A percentile compares a stretch with the other conserved stretches of the same genome.
Evolutionary conservation across 2,113 vertebrate genomes (phyloP).

Genomic region (Mirza zaza): DNA sequence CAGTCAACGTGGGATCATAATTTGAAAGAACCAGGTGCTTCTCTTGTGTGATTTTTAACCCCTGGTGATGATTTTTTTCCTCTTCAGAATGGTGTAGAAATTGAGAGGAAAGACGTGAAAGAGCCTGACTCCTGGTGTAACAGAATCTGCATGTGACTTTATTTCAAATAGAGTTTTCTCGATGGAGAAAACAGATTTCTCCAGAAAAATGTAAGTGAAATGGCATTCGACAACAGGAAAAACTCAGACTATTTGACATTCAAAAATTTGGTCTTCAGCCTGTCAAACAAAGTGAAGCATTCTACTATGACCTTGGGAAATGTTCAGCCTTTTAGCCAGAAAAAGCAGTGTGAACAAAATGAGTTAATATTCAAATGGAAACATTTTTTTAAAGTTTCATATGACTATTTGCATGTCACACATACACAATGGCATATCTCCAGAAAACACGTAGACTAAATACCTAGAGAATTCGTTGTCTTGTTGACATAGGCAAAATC

Average conservation of each 20-base stretch:
- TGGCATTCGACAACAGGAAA: conserved; percentile 36
- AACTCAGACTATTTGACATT: conserved; percentile 60
- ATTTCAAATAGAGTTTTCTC: conserved; percentile 44
- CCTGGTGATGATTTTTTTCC: not conserved
- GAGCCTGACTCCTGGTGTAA: not conserved
- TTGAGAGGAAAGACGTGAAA: not conserved
- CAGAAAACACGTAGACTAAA: not conserved
- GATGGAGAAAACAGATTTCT: not conserved
- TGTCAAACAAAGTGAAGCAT: conserved; percentile 44
- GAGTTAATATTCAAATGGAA: not conserved
- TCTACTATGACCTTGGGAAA: conserved; percentile 47
- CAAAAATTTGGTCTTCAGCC: conserved; percentile 38
- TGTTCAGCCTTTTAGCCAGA: not conserved
- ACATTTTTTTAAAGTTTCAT: not conserved
- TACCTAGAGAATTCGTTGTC: not conserved
- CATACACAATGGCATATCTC: not conserved
- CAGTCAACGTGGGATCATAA: not conserved
- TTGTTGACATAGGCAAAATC: not conserved
- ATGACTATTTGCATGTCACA: not conserved
- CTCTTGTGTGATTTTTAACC: not conserved
- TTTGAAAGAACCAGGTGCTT: not conserved
- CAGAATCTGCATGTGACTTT: not conserved
- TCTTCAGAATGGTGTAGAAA: not conserved
- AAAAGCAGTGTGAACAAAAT: not conserved
- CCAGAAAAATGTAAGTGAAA: conserved; percentile 14